Evolutionary conservation across 2,113 vertebrate genomes (phyloP).

Genomic region (Lepus timidus): DNA sequence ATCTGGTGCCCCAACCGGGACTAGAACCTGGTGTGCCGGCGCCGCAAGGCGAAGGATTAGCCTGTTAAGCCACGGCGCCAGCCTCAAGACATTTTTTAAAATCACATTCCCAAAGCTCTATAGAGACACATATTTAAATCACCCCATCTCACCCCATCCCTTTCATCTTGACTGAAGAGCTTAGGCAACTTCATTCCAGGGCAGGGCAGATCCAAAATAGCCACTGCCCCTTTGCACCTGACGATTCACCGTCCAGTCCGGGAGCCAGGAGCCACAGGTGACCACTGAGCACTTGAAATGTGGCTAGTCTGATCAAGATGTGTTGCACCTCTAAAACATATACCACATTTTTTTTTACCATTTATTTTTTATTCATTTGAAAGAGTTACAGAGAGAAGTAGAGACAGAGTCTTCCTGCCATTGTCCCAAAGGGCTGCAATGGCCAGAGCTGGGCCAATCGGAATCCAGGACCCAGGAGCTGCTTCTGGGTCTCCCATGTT

Average conservation of each 20-base stretch:
- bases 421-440: no score
- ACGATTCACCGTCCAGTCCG: neutral
- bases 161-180: neutral
- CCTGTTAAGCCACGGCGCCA: no score
- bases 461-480: no score
- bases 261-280: neutral
- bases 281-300: neutral
- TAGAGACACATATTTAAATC: neutral
- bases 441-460: no score
- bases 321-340: neutral
- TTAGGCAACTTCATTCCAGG: neutral
- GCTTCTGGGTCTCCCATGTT: no score
- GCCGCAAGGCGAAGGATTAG: no score
- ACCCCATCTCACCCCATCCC: neutral
- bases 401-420: no score
- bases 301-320: neutral
- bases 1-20: no score
- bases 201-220: neutral
- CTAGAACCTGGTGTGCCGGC: no score
- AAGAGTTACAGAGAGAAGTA: no score
- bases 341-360: neutral
- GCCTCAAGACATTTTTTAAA: neutral
- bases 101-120: neutral
- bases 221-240: neutral
- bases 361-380: no score